Conservation (phyloP, 2,797 vertebrate species). For the Mormyrus proboscirostris region DNA sequence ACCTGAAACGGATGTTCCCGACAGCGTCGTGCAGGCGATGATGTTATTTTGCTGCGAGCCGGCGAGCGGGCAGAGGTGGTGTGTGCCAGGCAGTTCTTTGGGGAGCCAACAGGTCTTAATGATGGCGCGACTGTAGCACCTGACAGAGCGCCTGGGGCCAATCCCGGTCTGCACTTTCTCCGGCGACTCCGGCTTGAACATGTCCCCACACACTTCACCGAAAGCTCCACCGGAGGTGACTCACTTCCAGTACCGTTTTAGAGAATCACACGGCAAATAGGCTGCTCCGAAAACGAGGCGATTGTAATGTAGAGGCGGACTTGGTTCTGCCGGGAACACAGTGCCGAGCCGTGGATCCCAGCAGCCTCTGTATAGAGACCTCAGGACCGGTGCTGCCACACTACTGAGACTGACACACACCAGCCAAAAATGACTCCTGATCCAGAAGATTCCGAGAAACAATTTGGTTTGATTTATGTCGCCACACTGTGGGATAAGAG, state of each 20-base stretch:
- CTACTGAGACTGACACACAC: neutral
- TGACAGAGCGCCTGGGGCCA: neutral
- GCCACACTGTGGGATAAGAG: conserved; percentile 34
- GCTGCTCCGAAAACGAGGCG: neutral
- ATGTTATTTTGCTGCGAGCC: neutral
- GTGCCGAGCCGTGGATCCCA: neutral
- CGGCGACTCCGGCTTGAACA: neutral
- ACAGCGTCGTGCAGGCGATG: neutral
- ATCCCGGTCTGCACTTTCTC: neutral
- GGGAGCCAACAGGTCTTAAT: neutral
- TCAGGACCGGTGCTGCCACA: neutral
- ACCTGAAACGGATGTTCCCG: neutral
- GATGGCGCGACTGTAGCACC: neutral
- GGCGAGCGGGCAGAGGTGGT: neutral
- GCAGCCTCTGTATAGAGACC: neutral
- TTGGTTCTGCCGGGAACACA: neutral
- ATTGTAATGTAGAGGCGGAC: neutral
- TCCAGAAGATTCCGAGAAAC: conserved; percentile 9
- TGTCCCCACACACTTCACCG: neutral
- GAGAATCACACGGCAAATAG: neutral
- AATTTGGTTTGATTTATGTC: conserved; percentile 28
- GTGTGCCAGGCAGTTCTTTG: neutral
- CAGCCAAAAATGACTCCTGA: neutral
- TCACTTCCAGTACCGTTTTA: neutral
- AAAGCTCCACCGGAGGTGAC: neutral